A percentile compares a stretch with the other conserved stretches of the same genome.
These are phyloP conservation scores for Agriopis marginaria DNA, from an alignment of 2,888 invertebrate genomes.

Conservation along the genomic window DNA sequence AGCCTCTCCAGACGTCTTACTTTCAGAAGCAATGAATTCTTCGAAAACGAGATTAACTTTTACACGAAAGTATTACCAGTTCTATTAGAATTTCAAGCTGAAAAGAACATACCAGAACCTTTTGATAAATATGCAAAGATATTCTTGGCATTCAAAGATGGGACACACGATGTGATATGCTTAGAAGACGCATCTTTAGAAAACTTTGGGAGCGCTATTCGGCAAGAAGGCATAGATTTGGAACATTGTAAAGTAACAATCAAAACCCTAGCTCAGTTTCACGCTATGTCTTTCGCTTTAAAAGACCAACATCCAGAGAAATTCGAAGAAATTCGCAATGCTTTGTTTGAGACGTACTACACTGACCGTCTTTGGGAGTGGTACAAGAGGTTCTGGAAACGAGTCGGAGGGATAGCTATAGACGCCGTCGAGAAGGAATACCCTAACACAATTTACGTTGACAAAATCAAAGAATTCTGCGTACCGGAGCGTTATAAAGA, in stretches of 20 bases:
- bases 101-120: slow-evolving; percentile 72
- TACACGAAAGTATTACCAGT: slow-evolving; percentile 84
- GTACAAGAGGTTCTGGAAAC: slow-evolving; percentile 85
- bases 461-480: slow-evolving; percentile 83
- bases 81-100: slow-evolving; percentile 75
- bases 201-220: slow-evolving; percentile 73
- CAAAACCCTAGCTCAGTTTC: slow-evolving; percentile 85
- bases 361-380: slow-evolving; percentile 82
- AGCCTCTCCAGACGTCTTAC: slow-evolving; percentile 88
- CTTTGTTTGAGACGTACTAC: slow-evolving; percentile 87
- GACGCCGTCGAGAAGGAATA: slow-evolving; percentile 89
- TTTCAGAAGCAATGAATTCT: slow-evolving; percentile 89
- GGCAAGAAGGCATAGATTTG: slow-evolving; percentile 82
- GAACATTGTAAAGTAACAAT: slow-evolving; percentile 81
- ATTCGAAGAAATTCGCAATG: slow-evolving; percentile 73
- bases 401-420: slow-evolving; percentile 82
- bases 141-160: slow-evolving; percentile 80
- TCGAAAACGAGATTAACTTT: slow-evolving; percentile 89
- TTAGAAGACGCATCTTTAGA: slow-evolving; percentile 83
- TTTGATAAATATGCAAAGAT: slow-evolving; percentile 82
- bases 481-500: slow-evolving; percentile 82
- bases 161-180: slow-evolving; percentile 84
- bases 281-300: slow-evolving; percentile 87
- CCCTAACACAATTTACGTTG: slow-evolving; percentile 85
- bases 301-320: slow-evolving; percentile 82